Conservation (phyloP, 2,113 vertebrate genomes). For the Hyla sarda region DNA sequence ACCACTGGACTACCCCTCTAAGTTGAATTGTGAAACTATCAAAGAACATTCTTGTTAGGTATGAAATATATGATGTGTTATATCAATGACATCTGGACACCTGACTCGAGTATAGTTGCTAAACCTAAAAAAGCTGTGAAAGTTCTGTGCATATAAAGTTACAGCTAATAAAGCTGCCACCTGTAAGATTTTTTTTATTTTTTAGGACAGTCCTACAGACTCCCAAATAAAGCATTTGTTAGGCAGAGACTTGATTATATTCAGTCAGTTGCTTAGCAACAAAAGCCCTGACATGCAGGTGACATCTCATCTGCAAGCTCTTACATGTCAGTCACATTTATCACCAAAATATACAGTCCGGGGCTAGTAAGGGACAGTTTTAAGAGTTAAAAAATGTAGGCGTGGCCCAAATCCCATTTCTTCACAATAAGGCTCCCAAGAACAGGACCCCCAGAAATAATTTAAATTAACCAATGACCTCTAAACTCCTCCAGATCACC, state of each 20-base stretch:
- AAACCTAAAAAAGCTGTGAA: background rate
- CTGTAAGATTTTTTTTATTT: background rate
- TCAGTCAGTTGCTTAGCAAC: background rate
- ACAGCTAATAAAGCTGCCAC: background rate
- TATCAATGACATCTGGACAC: background rate
- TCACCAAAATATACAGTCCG: background rate
- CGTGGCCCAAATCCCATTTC: background rate
- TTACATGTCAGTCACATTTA: background rate
- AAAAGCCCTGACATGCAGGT: background rate
- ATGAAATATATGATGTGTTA: background rate
- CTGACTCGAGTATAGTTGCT: background rate
- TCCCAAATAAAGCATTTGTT: background rate
- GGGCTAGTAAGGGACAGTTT: background rate
- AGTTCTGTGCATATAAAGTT: conserved; percentile 4
- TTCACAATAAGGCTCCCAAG: background rate
- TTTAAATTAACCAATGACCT: background rate
- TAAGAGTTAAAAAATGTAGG: too few relatives aligned
- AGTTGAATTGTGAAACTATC: too few relatives aligned
- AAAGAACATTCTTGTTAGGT: too few relatives aligned
- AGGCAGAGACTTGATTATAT: background rate
- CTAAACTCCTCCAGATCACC: background rate
- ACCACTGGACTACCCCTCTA: background rate
- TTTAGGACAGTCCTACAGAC: background rate
- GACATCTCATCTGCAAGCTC: background rate
- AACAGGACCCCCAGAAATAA: background rate